Base-by-base conservation (phyloP, 2,888 invertebrate genomes). In the Stegana nigrithorax region DNA sequence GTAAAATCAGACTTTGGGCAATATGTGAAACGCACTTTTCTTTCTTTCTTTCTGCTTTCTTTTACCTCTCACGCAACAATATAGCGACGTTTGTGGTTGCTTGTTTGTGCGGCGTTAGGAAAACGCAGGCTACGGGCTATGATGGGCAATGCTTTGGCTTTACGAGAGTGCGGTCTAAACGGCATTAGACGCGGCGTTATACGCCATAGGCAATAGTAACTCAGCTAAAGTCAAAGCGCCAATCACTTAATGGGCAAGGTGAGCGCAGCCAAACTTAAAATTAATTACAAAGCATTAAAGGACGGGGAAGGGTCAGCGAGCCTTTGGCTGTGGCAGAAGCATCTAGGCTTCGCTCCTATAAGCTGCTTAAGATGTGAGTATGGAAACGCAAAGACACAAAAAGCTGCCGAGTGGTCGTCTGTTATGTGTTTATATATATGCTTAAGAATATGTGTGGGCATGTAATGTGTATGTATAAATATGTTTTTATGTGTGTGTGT, bases 1-100 rank as follows among this genome's bases (percentile, higher is more conserved):
- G 75, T 78, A 74, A 78, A 79, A 81, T 80, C 82, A 73, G 81
- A 71, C 82, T 82, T 74, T 73, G 80, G 81, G 83, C 64, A 68
- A 72, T 62, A 59, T 14, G 44, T 60, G n/a, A n/a, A n/a, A n/a
- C n/a, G n/a, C n/a, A n/a, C n/a, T n/a, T 51, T 47, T 61, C 60
- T 44, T 47, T 62, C 60, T 67, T 63, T 53, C 60, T 59, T 55
- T 58, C 29, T 19, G 36, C 5, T 56, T 29, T 29, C 10, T 51
- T 51, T 26, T 14, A 10, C 29, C 19, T 21, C 12, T 8, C 7
- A 45, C 10, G 14, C 7, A 42, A 50, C 25, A n/a, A 50, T 23
- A 26, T 25, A 26, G 60, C 44, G 23, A 36, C 44, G 21, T 21
- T 23, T 7, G n/a, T 50, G 53, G 47, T 58, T 67, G 58, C 58